Evolutionary conservation across 2,113 vertebrate genomes (phyloP), one percentile per base, ranked within the genome.

Genomic region (Oreamnos americanus): DNA sequence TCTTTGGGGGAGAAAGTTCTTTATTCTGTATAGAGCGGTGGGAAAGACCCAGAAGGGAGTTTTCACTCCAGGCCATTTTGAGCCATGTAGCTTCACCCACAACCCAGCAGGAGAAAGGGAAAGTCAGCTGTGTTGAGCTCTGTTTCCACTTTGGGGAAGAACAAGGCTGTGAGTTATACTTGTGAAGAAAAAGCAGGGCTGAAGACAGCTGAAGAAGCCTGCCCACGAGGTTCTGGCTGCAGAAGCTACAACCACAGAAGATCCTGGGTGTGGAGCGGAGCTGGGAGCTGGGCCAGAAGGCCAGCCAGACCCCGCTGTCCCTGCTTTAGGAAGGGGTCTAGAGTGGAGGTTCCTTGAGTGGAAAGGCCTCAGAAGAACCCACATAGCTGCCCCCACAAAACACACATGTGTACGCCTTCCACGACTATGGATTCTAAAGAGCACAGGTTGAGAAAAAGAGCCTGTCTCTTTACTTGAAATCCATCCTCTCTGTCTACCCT

Each of bases 211-310:
- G 15, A 33, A 87, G 45, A n/a, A 39, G 4, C 6, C 6, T 60
- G 57, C 30, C 21, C n/a, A 4, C 30, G 1, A 79, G n/a, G 7
- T 45, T 2, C 28, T 53, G 58, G 4, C n/a, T 28, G 5, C 26
- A 4, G 16, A 10, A 23, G 5, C 23, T 79, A 0, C 14, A 21
- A 26, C 36, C 28, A 1, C 13, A 47, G 57, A 76, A 64, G n/a
- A 14, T 6, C 2, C 1, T 19, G 9, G 3, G 5, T 1, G 2
- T 23, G 5, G 26, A 64, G 23, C 14, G 36, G 43, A 39, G 2
- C 78, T 26, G 7, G 25, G 16, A 17, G 9, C 15, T 49, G 17
- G 7, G 5, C 5, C 7, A 15, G 25, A 25, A 33, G 23, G 55
- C 49, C 28, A 76, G 1, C 25, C 23, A 43, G 57, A 71, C 6